Evolutionary conservation across 1,140 invertebrate genomes (phyloP).

Genomic region (Brachionus manjavacas): DNA sequence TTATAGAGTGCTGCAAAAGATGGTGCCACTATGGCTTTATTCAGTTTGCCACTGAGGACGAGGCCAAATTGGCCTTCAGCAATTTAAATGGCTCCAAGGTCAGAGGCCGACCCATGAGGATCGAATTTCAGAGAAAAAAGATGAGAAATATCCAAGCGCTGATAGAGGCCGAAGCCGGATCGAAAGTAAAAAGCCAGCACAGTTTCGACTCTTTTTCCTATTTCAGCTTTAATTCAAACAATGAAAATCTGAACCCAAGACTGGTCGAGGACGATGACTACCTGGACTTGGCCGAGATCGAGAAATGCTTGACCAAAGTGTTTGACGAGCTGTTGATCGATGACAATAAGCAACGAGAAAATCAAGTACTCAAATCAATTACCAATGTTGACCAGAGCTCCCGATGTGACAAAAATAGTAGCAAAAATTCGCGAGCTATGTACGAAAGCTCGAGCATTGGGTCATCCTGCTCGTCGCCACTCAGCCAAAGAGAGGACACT

Average conservation of each 20-base stretch:
- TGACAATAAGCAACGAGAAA: not conserved
- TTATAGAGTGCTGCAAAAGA: constrained; percentile 40
- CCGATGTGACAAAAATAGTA: not conserved
- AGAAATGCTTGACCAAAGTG: not conserved
- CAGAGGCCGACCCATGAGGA: constrained; percentile 35
- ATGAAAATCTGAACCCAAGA: constrained; percentile 7
- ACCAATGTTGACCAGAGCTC: constrained; percentile 9
- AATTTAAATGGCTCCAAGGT: constrained; percentile 31
- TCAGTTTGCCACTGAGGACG: constrained; percentile 35
- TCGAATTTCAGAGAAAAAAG: constrained; percentile 41
- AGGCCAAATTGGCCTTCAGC: constrained; percentile 9
- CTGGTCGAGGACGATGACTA: not conserved
- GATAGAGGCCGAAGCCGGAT: constrained; percentile 11
- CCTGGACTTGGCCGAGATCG: not conserved
- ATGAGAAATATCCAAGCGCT: constrained; percentile 38
- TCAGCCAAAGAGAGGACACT: constrained; percentile 5
- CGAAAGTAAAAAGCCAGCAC: not conserved
- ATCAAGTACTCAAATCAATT: not conserved
- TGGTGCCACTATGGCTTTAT: constrained; percentile 42
- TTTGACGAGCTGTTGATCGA: constrained; percentile 8
- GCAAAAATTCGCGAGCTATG: not conserved
- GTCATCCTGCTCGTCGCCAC: not conserved
- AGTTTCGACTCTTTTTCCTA: not conserved
- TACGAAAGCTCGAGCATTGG: not conserved
- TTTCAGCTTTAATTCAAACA: not conserved